phyloP scores from a whole-genome alignment of 1,140 invertebrate species.

The Aphis craccivora region DNA sequence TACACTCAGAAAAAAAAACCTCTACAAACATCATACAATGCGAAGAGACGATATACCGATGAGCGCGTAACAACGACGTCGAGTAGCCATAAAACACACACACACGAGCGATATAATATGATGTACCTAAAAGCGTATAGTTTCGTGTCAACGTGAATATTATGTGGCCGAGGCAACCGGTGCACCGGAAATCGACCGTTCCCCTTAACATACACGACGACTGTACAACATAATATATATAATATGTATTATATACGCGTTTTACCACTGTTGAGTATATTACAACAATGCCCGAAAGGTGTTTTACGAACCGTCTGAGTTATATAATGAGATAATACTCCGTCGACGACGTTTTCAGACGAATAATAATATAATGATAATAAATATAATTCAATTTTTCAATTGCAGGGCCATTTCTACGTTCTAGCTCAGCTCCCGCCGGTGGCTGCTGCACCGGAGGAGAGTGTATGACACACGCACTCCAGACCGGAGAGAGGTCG shows the following conservation, averaged over 20 bases:
- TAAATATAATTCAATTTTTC: neutral
- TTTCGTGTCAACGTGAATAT: slow-evolving; percentile 21
- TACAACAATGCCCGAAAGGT: slow-evolving; percentile 29
- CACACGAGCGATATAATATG: neutral
- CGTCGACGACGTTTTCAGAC: neutral
- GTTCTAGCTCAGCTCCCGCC: neutral
- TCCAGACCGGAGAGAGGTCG: neutral
- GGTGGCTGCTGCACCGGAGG: neutral
- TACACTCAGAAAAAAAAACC: neutral
- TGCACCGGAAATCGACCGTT: slow-evolving; percentile 49
- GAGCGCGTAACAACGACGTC: slow-evolving; percentile 2
- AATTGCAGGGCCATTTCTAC: neutral
- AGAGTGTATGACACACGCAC: slow-evolving; percentile 5
- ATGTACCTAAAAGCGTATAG: neutral
- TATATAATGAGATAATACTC: slow-evolving; percentile 2
- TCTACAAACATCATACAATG: slow-evolving; percentile 22
- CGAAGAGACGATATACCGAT: slow-evolving; percentile 38
- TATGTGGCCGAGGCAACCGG: slow-evolving; percentile 14
- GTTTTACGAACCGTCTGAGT: slow-evolving; percentile 23
- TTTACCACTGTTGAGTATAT: neutral
- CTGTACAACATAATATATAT: neutral
- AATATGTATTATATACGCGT: neutral
- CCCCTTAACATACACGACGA: neutral
- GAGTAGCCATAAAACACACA: slow-evolving; percentile 34
- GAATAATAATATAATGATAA: neutral